Base-by-base conservation (phyloP, 2,888 invertebrate species). In the Pseudanteris insignis region DNA sequence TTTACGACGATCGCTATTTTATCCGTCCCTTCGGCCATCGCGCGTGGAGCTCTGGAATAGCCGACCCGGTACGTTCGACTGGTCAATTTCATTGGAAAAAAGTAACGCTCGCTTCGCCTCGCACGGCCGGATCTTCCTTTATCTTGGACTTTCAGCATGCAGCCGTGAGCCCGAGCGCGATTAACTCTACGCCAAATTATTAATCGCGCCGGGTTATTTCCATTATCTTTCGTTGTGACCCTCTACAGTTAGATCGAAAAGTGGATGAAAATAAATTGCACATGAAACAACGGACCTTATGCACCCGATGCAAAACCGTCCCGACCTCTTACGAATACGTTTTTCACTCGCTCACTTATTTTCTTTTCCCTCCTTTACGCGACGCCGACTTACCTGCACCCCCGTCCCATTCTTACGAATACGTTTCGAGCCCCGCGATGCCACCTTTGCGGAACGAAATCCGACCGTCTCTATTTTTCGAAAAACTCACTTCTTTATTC, bases 1-100 rank as follows among this genome's bases (percentile, higher is more conserved):
- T 69, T 69, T 70, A 69, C 65, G 66, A 60, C 64, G 66, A 69
- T 69, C 66, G 58, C 61, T 41, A 62, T 66, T 67, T 65, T 62
- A 55, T 63, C 41, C 12, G 38, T 58, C 34, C 34, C 38, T 46
- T 44, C 43, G 57, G 32, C 26, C 32, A 33, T 47, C 33, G 14
- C 41, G 30, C 37, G 34, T 18, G 13, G 25, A 26, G 44, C 29
- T 36, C 18, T 32, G 24, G 38, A 54, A 28, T 26, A 14, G 10
- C 44, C 50, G 24, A 38, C 33, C 38, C 14, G 40, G 38, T 55
- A 44, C 41, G 38, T 50, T 40, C 34, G 34, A 15, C 34, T 15
- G 40, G 44, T 41, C 51, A 53, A 57, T 61, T 53, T 51, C 43
- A 55, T 60, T 48, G 55, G 32, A 36, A 53, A 59, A 62, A 41